These are phyloP conservation scores for Lycodopsis pacificus DNA, from an alignment of 2,797 vertebrate species.

Conservation along the genomic window DNA sequence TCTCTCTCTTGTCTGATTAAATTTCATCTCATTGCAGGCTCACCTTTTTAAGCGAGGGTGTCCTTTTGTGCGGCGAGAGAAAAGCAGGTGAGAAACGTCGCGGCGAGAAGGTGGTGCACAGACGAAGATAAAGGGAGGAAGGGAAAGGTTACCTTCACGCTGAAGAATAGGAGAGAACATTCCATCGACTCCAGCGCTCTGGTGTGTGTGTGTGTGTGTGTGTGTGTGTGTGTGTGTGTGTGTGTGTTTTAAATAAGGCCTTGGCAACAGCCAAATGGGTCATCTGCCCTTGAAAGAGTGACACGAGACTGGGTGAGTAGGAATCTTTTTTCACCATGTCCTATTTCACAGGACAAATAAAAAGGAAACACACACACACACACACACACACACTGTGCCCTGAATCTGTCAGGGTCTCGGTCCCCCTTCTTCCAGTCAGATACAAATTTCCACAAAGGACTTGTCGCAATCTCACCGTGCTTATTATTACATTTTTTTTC, in stretches of 20 bases:
- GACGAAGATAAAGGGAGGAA: constrained; percentile 56
- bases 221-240: constrained; percentile 12
- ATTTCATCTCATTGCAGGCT: constrained; percentile 53
- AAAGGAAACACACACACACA: constrained; percentile 16
- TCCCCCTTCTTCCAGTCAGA: constrained; percentile 56
- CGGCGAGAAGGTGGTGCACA: constrained; percentile 21
- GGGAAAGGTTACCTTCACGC: constrained; percentile 70
- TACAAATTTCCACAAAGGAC: constrained; percentile 65
- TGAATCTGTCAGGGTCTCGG: constrained; percentile 75
- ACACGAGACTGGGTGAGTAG: constrained; percentile 54
- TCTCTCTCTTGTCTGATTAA: constrained; percentile 54
- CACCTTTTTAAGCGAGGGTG: constrained; percentile 41
- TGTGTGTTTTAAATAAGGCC: constrained; percentile 47
- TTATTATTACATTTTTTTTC: neutral
- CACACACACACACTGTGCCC: constrained; percentile 54
- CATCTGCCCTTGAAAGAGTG: constrained; percentile 65
- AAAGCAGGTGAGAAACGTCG: constrained; percentile 42
- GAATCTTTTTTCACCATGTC: constrained; percentile 52
- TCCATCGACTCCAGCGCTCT: neutral
- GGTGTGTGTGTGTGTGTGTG: constrained; percentile 9
- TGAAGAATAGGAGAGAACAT: constrained; percentile 28
- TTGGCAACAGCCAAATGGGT: constrained; percentile 9
- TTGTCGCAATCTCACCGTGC: constrained; percentile 41
- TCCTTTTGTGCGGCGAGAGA: constrained; percentile 47
- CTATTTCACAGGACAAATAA: constrained; percentile 69